Evolutionary conservation across 2,113 vertebrate species (phyloP).

Genomic region (Hylia prasina): DNA sequence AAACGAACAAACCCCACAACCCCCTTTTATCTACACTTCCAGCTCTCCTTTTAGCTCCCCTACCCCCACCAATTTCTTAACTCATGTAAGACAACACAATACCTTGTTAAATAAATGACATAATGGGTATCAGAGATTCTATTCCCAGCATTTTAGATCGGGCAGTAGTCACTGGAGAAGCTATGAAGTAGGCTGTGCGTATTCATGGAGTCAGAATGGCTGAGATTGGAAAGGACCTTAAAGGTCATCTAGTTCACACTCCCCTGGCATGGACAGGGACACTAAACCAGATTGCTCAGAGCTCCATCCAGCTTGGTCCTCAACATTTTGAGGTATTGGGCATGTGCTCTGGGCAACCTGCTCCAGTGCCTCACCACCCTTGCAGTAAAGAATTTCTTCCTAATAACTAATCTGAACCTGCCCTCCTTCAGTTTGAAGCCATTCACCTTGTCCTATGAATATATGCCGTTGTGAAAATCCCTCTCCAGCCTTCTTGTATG

Average conservation of each 20-base stretch:
- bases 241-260: background rate
- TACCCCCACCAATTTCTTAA: background rate
- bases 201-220: background rate
- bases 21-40: background rate
- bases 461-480: background rate
- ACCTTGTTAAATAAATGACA: background rate
- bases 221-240: background rate
- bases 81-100: background rate
- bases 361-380: background rate
- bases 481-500: background rate
- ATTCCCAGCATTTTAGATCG: background rate
- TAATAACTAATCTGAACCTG: background rate
- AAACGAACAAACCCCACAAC: background rate
- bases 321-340: background rate
- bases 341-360: background rate
- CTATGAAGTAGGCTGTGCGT: background rate
- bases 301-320: background rate
- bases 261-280: background rate
- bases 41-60: background rate
- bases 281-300: background rate
- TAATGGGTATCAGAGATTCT: background rate
- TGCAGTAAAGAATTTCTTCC: background rate
- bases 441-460: background rate
- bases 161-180: background rate
- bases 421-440: background rate